Base-by-base conservation (phyloP, 2,113 vertebrate genomes). In the Bufo gargarizans region DNA sequence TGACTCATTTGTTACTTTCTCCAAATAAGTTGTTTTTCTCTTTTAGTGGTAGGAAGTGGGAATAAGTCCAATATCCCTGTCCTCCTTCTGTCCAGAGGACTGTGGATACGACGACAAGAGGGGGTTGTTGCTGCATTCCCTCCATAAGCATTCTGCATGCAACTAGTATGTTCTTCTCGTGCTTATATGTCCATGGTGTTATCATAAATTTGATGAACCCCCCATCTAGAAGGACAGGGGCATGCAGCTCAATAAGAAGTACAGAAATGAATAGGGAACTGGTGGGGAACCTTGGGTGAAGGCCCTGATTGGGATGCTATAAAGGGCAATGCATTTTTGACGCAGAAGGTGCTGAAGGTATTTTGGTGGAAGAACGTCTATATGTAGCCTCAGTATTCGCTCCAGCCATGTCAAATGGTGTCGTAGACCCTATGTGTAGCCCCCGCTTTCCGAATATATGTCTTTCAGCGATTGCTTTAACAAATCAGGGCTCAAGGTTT, bases 121-220 rank as follows among this genome's bases (percentile, higher is more conserved):
- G 45, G 82, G n/a, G 63, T 11, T 13, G 50, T 84, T 88, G 33
- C 12, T 69, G 49, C 22, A 22, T 55, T 49, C 43, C 82, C 55
- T 22, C 59, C 50, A 83, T 65, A 63, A 33, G 72, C 72, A 50
- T 84, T 49, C 81, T 89, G 87, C 87, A 84, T 61, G 69, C 43
- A 50, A 55, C 63, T 69, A 84, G 87, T 82, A 89, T 89, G 82
- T 84, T 88, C 82, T 89, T 84, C n/a, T 82, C 69, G 72, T 84
- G 87, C 82, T 65, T 84, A 10, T 78, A 84, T 47, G 22, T 84
- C 81, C 69, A 88, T 88, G 80, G 71, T 77, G 80, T 84, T 67
- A 83, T 77, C 82, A 89, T 77, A 72, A 45, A n/a, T 20, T 43
- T 82, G 84, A 77, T 77, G 63, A 88, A 83, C 20, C 81, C 74